These are phyloP conservation scores for Leptura quadrifasciata DNA, from an alignment of 2,888 invertebrate species.

Conservation along the genomic window DNA sequence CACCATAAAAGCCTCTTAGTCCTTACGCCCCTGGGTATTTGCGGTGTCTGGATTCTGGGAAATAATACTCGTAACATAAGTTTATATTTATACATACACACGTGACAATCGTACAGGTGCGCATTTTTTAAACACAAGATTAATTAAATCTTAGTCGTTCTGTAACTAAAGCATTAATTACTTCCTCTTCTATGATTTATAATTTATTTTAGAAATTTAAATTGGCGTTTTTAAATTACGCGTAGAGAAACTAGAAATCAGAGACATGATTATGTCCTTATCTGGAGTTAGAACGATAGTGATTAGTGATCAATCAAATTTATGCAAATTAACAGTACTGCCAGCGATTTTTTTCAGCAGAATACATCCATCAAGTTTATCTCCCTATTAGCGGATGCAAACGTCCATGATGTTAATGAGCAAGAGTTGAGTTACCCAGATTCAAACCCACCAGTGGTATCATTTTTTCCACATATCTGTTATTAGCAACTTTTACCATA, in stretches of 20 bases:
- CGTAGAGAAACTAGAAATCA: neutral
- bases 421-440: conserved; percentile 5
- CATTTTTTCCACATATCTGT: conserved; percentile 7
- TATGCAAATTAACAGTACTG: conserved; percentile 27
- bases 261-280: neutral
- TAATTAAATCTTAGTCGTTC: no score
- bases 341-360: neutral
- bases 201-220: neutral
- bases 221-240: neutral
- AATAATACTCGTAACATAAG: no score
- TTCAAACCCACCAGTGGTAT: neutral
- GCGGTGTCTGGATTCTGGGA: no score
- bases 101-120: no score
- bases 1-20: no score
- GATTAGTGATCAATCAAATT: neutral
- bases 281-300: neutral
- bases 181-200: neutral
- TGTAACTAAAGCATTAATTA: no score
- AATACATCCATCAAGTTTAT: conserved; percentile 20
- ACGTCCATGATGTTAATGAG: conserved; percentile 2
- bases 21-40: no score
- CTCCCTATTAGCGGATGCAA: conserved; percentile 14
- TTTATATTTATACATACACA: no score
- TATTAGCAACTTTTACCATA: neutral
- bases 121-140: no score